These are phyloP conservation scores for Globodera ellingtonae DNA, from an alignment of 1,140 invertebrate genomes.

Conservation along the genomic window DNA sequence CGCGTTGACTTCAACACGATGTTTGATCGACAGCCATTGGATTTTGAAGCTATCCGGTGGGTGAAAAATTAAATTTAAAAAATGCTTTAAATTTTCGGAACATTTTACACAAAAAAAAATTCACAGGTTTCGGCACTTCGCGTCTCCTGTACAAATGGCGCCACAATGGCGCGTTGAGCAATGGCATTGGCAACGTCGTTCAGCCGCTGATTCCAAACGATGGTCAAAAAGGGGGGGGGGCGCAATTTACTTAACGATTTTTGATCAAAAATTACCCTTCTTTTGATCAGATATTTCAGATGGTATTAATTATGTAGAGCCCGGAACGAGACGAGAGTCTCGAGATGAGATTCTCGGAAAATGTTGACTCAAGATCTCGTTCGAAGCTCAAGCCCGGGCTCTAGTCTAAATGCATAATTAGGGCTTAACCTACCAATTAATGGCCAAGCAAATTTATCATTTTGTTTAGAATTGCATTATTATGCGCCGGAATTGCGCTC, in stretches of 20 bases:
- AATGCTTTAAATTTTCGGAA: not conserved
- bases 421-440: no score
- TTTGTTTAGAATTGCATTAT: constrained; percentile 52
- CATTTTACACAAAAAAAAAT: not conserved
- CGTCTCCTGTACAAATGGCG: constrained; percentile 53
- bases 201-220: constrained; percentile 46
- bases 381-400: no score
- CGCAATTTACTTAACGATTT: not conserved
- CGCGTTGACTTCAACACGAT: constrained; percentile 47
- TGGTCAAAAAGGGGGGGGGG: not conserved
- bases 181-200: constrained; percentile 8
- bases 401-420: no score
- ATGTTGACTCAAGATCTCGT: no score
- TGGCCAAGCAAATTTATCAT: no score
- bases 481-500: constrained; percentile 52
- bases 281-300: no score
- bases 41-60: constrained; percentile 50
- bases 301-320: no score
- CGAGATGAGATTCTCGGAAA: no score
- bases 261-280: no score
- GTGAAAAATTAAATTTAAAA: not conserved
- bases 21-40: constrained; percentile 53
- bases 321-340: no score
- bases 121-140: constrained; percentile 48
- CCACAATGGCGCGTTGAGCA: constrained; percentile 49